phyloP scores from a whole-genome alignment of 1,140 invertebrate species.

The Metaphire vulgaris region DNA sequence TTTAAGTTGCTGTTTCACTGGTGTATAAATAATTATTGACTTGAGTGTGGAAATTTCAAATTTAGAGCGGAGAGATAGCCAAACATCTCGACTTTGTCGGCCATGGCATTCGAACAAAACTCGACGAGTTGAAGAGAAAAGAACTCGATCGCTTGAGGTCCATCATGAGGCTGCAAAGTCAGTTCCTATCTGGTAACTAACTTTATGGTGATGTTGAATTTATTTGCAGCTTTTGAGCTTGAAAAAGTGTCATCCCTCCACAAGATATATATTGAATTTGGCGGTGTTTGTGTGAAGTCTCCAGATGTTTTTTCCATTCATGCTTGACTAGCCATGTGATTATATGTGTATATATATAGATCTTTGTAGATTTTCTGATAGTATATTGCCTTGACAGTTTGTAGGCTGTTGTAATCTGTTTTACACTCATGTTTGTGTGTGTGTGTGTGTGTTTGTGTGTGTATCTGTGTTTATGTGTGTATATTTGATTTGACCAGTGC shows the following conservation, averaged over 20 bases:
- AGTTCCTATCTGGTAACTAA: conserved; percentile 43
- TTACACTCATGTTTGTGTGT: no score
- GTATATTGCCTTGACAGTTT: no score
- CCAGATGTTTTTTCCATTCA: not conserved
- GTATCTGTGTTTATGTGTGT: no score
- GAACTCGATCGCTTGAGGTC: conserved; percentile 74
- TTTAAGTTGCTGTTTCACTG: not conserved
- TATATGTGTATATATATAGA: no score
- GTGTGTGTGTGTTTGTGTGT: no score
- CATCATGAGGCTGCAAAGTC: conserved; percentile 59
- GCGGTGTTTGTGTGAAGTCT: not conserved
- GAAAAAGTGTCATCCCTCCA: not conserved
- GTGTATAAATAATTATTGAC: not conserved
- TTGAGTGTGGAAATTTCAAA: no score
- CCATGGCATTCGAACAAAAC: conserved; percentile 73
- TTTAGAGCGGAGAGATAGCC: not conserved
- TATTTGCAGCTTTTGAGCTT: no score
- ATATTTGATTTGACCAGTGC: no score
- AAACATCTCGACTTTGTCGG: conserved; percentile 76
- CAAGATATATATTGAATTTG: not conserved
- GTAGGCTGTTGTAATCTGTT: no score
- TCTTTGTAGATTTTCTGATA: no score
- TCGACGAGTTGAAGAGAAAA: conserved; percentile 87
- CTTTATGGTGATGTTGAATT: not conserved
- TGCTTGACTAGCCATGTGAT: not conserved